Evolutionary conservation across 2,113 vertebrate species (phyloP), one percentile per base, ranked within the genome.

Genomic region (Sardina pilchardus): DNA sequence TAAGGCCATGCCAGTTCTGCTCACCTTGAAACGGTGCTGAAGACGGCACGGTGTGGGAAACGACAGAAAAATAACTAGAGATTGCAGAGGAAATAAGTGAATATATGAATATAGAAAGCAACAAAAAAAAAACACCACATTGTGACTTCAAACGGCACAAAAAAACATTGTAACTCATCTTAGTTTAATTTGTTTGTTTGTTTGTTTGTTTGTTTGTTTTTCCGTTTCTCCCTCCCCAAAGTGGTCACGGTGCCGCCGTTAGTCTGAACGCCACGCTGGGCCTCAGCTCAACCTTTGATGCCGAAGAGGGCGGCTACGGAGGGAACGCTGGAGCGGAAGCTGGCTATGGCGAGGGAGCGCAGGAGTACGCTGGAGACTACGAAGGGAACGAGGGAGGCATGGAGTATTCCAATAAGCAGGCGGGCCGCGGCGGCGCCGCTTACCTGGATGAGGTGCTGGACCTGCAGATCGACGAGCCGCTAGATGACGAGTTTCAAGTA

Each of bases 401-500:
- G 88, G 96, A 96, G 87, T 98, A 98, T 88, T 88, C 88, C 9
- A 95, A 92, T 86, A 96, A 96, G 86, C 95, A 91, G 19, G 95
- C 94, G 39, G 95, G 95, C 89, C 96, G 92, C 88, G 96, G 95
- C 82, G 96, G 93, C 9, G 92, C 94, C 9, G 92, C 94, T 80
- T 96, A 96, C 94, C 95, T 90, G 83, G 97, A 98, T 90, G 97
- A 97, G 94, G 97, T 99, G 93, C 89, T 99, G 89, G 98, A 99
- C 93, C 95, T 99, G 86, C 96, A 98, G 94, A 97, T 99, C 96
- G 97, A 95, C 93, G 98, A 99, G 88, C 96, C 97, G 44, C 87
- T 99, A 84, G 98, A 99, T 87, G 92, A 94, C 67, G 98, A 99
- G 91, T 99, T 99, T 96, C 96, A 78, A 19, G 71, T 78, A 10